Evolutionary conservation across 2,113 vertebrate species (phyloP), one percentile per base, ranked within the genome.

Genomic region (Strigops habroptila): DNA sequence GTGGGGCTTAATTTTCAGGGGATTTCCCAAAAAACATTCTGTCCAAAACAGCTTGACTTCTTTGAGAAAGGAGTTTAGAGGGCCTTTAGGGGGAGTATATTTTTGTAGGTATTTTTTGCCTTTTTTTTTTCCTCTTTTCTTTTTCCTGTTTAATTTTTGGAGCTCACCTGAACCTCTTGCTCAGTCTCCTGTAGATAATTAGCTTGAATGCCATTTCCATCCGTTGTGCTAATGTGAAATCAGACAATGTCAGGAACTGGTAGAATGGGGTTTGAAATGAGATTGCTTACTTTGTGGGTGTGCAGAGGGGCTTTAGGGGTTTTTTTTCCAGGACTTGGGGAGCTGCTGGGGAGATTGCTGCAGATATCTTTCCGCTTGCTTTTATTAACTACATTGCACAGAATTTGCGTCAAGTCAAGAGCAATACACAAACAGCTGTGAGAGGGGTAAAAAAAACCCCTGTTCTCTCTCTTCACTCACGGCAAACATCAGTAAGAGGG

Each of bases 201-300:
- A 97, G 78, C 91, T 95, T 73, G 91, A 96, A 95, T 95, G 87
- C 94, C 91, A 95, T 94, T 96, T 96, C 86, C 94, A 96, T 96
- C 83, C 88, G 25, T 82, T 86, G 96, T 96, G 95, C 91, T 97
- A 96, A 97, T 97, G 91, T 77, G 78, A 94, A 96, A 96, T 92
- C 86, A 97, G 95, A 96, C 96, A 95, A 93, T 93, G 95, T 92
- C 95, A 96, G 81, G 88, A 95, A 91, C 83, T 92, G 86, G 74
- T 91, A 92, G 93, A 95, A 96, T 96, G 91, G 41, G n/a, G 86
- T 95, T 88, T 92, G 77, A 96, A 96, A 94, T 92, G 49, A 97
- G 95, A 92, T 88, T 94, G 69, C 88, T 92, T 92, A 92, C 63
- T 97, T 94, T 97, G 93, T 93, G 83, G 62, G 68, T 93, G 82